phyloP scores from a whole-genome alignment of 2,888 invertebrate genomes.

The Caprella mutica region DNA sequence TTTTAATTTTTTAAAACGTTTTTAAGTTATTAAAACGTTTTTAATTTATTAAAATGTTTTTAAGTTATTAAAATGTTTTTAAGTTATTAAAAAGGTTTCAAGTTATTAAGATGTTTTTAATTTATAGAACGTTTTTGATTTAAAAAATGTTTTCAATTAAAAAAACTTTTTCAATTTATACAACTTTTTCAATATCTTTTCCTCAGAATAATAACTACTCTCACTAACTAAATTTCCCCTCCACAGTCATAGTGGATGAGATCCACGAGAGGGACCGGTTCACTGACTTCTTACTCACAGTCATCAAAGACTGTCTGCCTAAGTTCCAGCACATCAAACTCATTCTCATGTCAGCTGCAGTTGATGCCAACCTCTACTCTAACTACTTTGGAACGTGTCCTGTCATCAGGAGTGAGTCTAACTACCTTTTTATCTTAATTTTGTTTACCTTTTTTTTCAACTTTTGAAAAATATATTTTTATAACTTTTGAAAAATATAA shows the following conservation, averaged over 20 bases:
- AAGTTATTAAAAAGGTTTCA: too few relatives aligned
- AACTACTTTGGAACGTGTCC: conserved; percentile 73
- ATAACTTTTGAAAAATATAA: background rate
- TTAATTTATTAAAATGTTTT: too few relatives aligned
- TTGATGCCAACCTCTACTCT: conserved; percentile 68
- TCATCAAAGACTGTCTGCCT: conserved; percentile 61
- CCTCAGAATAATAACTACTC: too few relatives aligned
- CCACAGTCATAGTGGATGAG: conserved; percentile 85
- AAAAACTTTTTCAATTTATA: too few relatives aligned
- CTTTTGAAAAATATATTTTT: background rate
- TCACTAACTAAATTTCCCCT: too few relatives aligned
- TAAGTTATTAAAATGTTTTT: too few relatives aligned
- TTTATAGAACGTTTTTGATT: too few relatives aligned
- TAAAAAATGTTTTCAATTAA: too few relatives aligned
- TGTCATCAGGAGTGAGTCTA: conserved; percentile 48
- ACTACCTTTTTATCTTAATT: background rate
- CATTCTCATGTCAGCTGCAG: conserved; percentile 88
- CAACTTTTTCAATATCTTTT: too few relatives aligned
- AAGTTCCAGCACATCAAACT: conserved; percentile 61
- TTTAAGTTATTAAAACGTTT: too few relatives aligned
- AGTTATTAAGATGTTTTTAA: too few relatives aligned
- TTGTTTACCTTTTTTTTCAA: background rate
- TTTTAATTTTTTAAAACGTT: too few relatives aligned
- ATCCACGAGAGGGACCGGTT: conserved; percentile 89
- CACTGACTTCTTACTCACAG: conserved; percentile 82